Evolutionary conservation across 2,888 invertebrate genomes (phyloP), one percentile per base, ranked within the genome.

Genomic region (Cybosia mesomella): DNA sequence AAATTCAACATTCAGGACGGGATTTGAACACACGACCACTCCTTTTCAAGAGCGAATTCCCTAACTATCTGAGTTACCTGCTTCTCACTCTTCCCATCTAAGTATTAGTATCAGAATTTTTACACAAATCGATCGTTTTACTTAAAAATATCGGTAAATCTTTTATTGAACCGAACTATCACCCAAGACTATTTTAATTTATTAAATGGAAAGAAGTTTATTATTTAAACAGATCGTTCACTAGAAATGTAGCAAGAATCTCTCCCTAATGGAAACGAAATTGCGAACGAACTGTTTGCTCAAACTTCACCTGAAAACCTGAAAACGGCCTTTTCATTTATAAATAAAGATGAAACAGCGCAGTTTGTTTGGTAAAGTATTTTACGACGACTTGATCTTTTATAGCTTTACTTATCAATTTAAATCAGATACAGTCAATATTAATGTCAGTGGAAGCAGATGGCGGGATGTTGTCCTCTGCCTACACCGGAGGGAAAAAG

Each of bases 241-340:
- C 22, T 24, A 18, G 22, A 10, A 58, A 59, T 5, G 59, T 3
- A 59, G 36, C 36, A 0, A 59, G 22, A 22, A 39, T 22, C 36
- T 15, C 58, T 49, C 59, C 32, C 58, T 70, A 72, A 72, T 72
- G 72, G 72, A 70, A 72, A 66, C 63, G 60, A 67, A 70, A 72
- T 72, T 72, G 67, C 63, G 67, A 66, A 32, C 70, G 65, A 67
- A 72, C 72, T 70, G 65, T 70, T 67, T 67, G 65, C 70, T 66
- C 21, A 57, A 72, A 72, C 65, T 72, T 72, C 53, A 67, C 36
- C 67, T 72, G 66, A 64, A 66, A 72, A 60, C 67, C 43, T 64
- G 34, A 68, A 64, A 57, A 64, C 67, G 58, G 65, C 62, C 70
- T 65, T 67, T 66, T 67, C 67, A 70, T 64, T 65, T 67, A 70